Evolutionary conservation across 2,888 invertebrate species (phyloP), one percentile per base, ranked within the genome.

Genomic region (Diaprepes abbreviatus): DNA sequence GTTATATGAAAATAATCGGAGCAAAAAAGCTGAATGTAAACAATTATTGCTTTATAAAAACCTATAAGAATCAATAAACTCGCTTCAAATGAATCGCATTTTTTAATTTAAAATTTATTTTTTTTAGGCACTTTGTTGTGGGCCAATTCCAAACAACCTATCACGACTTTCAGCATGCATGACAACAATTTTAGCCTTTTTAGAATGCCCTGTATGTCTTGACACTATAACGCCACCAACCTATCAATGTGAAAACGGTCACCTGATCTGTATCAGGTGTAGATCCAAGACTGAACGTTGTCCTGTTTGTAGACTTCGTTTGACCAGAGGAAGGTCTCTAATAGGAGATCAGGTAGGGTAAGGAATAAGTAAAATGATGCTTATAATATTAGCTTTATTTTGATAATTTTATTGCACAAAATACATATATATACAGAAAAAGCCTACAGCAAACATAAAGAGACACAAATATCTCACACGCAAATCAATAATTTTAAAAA

Each of bases 141-240:
- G 86, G 31, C 88, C 88, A 12, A 86, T 88, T 85, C 87, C 88
- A 38, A 82, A 83, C 73, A 87, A 86, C 74, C 79, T 88, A 55
- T 87, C 87, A 76, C 83, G 86, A 1, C 83, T 88, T 7, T 85
- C 86, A 35, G 83, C 86, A 10, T 84, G 86, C 71, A 85, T 87
- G 79, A 85, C 86, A 65, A 82, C 85, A 55, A 86, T 88, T 69
- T 80, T 88, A 45, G 79, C 83, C 57, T 83, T 86, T 73, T 81
- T 91, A 71, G 90, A 91, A 78, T 91, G 91, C 76, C 90, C 91
- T 16, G 86, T 91, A 45, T 91, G 91, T 76, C 82, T 89, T 74
- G 88, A 89, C 73, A 89, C 88, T 59, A 88, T 89, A 67, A 80
- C 85, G 36, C 88, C 90, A 9, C 90, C 90, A 3, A 87, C 88